phyloP scores from a whole-genome alignment of 2,113 vertebrate species.

The Ovibos moschatus region DNA sequence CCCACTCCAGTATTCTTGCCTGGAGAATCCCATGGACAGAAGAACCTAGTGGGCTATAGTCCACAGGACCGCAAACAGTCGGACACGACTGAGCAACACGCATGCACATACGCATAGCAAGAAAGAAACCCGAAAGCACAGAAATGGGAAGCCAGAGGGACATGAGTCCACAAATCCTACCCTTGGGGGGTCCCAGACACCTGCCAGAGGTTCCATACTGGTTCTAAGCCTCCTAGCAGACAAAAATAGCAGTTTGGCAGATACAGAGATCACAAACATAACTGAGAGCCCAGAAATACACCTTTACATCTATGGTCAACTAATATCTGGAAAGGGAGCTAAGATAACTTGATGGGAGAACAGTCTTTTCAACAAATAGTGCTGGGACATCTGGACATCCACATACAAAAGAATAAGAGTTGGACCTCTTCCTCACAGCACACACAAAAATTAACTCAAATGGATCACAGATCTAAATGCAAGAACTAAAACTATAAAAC shows the following conservation, averaged over 20 bases:
- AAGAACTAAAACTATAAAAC: not conserved
- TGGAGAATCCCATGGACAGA: not conserved
- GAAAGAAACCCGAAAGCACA: not conserved
- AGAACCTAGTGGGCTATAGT: not conserved
- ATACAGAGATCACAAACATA: not conserved
- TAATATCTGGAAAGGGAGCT: not conserved
- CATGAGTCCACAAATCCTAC: not conserved
- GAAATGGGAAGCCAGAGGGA: not conserved
- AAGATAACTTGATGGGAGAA: not conserved
- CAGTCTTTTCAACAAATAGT: not conserved
- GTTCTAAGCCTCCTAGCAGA: not conserved
- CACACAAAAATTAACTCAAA: not conserved
- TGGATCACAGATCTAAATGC: not conserved
- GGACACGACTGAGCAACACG: not conserved
- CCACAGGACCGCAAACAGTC: fast-evolving
- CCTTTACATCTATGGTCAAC: not conserved
- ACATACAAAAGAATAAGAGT: not conserved
- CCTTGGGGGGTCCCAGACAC: not conserved
- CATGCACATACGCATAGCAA: not conserved
- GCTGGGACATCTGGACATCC: not conserved
- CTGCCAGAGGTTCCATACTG: not conserved
- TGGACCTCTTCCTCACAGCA: not conserved
- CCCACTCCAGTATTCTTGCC: not conserved
- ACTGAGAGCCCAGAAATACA: not conserved
- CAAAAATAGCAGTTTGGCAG: not conserved